Evolutionary conservation across 2,113 vertebrate species (phyloP).

Genomic region (Micromys minutus): DNA sequence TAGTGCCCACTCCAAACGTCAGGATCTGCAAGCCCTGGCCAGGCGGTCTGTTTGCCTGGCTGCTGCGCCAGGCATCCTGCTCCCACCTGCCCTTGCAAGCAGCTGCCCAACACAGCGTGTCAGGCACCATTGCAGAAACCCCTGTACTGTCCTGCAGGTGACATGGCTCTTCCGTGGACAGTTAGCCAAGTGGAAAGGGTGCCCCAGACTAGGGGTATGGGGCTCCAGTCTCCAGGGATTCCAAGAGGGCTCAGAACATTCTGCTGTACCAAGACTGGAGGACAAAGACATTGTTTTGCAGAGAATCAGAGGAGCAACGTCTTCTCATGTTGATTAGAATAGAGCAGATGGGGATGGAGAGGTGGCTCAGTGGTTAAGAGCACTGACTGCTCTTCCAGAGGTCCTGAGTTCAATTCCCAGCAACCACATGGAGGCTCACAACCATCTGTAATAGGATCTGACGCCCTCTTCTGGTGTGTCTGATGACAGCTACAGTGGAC

Average conservation of each 20-base stretch:
- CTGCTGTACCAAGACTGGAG: not conserved
- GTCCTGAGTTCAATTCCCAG: too few species aligned
- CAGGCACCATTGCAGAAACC: not conserved
- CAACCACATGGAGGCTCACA: too few species aligned
- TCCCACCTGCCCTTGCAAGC: not conserved
- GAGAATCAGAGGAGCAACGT: not conserved
- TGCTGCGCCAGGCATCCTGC: conserved; percentile 17
- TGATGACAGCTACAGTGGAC: too few species aligned
- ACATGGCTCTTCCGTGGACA: accelerated
- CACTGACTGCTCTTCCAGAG: too few species aligned
- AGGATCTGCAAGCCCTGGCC: conserved; percentile 50
- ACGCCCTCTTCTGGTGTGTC: too few species aligned
- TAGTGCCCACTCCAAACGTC: conserved; percentile 69
- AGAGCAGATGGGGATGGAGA: too few species aligned
- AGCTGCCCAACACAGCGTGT: not conserved
- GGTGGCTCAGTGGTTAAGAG: too few species aligned
- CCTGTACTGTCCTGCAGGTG: not conserved
- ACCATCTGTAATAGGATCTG: too few species aligned
- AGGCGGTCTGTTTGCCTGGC: conserved; percentile 41
- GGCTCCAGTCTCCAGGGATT: not conserved
- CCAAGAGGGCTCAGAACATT: not conserved
- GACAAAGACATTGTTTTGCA: not conserved
- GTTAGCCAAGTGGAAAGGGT: not conserved
- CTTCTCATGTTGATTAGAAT: not conserved
- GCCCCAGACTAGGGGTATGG: not conserved